Evolutionary conservation across 2,888 invertebrate species (phyloP).

Genomic region (Eilema sororculum): DNA sequence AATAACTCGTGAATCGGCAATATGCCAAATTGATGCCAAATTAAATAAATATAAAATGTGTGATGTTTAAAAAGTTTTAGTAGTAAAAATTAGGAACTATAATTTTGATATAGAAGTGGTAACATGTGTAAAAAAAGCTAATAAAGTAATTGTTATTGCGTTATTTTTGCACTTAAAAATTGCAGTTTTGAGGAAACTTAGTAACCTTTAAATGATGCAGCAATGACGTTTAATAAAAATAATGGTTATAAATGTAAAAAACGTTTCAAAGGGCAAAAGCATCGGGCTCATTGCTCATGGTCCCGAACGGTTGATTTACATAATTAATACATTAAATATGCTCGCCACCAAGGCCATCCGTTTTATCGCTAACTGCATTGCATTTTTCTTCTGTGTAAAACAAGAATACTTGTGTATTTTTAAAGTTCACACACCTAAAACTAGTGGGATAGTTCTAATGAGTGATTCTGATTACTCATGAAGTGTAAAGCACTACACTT

Average conservation of each 20-base stretch:
- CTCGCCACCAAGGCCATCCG: conserved; percentile 14
- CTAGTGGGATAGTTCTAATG: no score
- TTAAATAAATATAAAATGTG: not conserved
- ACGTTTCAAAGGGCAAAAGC: conserved; percentile 44
- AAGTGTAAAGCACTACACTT: no score
- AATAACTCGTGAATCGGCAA: not conserved
- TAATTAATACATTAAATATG: conserved; percentile 47
- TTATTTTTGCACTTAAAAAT: not conserved
- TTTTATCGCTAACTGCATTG: not conserved
- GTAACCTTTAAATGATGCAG: not conserved
- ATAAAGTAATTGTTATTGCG: not conserved
- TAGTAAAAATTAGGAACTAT: no score
- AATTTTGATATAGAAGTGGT: no score
- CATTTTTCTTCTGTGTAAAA: not conserved
- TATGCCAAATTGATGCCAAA: conserved; percentile 1
- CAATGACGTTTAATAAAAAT: not conserved
- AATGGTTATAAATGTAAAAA: not conserved
- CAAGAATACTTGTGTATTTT: not conserved
- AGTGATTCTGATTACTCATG: no score
- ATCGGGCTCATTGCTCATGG: conserved; percentile 53
- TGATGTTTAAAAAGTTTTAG: not conserved
- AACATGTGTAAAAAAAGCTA: no score
- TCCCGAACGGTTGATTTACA: conserved; percentile 40
- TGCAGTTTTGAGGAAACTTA: not conserved
- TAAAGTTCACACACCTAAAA: no score